phyloP scores from a whole-genome alignment of 1,140 invertebrate genomes.

The Atta colombica region DNA sequence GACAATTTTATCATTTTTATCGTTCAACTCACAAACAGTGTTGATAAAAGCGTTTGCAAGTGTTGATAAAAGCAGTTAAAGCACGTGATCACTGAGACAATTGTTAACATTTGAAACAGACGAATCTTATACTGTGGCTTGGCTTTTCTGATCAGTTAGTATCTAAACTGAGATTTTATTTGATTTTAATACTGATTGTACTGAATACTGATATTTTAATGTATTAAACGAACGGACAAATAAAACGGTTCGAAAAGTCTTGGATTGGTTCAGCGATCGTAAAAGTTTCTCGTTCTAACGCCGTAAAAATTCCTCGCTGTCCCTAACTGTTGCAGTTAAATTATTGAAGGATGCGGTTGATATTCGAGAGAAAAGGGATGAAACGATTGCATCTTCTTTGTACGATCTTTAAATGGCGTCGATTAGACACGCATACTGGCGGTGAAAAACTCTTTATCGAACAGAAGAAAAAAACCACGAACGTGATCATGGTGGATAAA shows the following conservation, averaged over 20 bases:
- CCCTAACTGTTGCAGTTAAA: not conserved
- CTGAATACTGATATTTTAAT: not conserved
- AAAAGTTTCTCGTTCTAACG: not conserved
- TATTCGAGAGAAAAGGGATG: not conserved
- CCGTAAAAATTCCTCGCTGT: not conserved
- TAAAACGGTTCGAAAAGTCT: not conserved
- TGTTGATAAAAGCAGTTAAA: conserved; percentile 2
- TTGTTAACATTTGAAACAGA: not conserved
- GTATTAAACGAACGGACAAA: not conserved
- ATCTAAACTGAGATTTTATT: not conserved
- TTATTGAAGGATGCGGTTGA: not conserved
- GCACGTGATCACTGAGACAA: not conserved
- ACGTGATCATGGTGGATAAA: conserved; percentile 79
- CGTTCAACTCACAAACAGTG: conserved; percentile 51
- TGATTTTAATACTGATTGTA: not conserved
- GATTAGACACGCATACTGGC: not conserved
- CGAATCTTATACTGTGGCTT: not conserved
- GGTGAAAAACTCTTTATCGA: conserved; percentile 66
- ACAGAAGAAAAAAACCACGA: conserved; percentile 71
- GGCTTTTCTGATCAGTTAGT: not conserved
- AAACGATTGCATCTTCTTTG: not conserved
- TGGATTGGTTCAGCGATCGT: not conserved
- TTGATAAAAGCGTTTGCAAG: conserved; percentile 79
- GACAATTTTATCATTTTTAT: conserved; percentile 46
- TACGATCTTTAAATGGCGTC: conserved; percentile 16